A percentile compares a stretch with the other conserved stretches of the same genome.
These are phyloP conservation scores for Karalla daura DNA, from an alignment of 2,797 vertebrate genomes.

Conservation along the genomic window DNA sequence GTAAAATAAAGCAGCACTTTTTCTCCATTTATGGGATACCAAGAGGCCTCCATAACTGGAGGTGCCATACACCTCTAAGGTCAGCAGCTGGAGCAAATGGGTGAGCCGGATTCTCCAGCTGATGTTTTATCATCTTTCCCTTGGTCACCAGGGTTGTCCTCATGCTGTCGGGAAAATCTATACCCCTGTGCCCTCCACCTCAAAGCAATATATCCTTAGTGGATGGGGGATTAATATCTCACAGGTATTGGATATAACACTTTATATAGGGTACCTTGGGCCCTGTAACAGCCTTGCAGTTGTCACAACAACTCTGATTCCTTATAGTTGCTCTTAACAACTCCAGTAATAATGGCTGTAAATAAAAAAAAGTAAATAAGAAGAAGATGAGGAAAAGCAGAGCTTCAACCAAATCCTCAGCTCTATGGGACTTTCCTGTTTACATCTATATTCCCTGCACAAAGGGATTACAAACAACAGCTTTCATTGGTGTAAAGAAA, in stretches of 20 bases:
- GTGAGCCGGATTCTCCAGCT: not conserved
- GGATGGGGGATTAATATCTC: constrained; percentile 44
- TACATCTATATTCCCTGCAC: constrained; percentile 62
- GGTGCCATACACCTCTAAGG: not conserved
- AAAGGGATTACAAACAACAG: constrained; percentile 67
- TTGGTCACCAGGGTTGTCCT: constrained; percentile 16
- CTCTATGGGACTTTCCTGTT: constrained; percentile 60
- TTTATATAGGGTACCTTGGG: constrained; percentile 26
- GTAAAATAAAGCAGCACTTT: not conserved
- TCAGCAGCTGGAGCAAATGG: not conserved
- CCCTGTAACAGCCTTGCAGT: constrained; percentile 14
- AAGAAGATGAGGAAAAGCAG: too few species aligned
- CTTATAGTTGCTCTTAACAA: constrained; percentile 26
- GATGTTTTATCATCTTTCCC: constrained; percentile 37
- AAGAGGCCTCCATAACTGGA: not conserved
- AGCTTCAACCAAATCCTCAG: constrained; percentile 51
- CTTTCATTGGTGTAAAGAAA: constrained; percentile 56
- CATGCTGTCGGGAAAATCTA: constrained; percentile 31
- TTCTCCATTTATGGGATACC: not conserved
- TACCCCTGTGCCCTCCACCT: constrained; percentile 10
- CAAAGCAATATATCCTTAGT: constrained; percentile 29
- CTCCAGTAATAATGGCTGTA: constrained; percentile 7
- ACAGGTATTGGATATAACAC: constrained; percentile 25
- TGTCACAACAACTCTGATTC: not conserved
- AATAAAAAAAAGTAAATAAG: constrained; percentile 8